Percentiles rank a stretch among this genome's conserved stretches.
Conservation (phyloP, 1,140 invertebrate genomes). For the Halictus rubicundus region DNA sequence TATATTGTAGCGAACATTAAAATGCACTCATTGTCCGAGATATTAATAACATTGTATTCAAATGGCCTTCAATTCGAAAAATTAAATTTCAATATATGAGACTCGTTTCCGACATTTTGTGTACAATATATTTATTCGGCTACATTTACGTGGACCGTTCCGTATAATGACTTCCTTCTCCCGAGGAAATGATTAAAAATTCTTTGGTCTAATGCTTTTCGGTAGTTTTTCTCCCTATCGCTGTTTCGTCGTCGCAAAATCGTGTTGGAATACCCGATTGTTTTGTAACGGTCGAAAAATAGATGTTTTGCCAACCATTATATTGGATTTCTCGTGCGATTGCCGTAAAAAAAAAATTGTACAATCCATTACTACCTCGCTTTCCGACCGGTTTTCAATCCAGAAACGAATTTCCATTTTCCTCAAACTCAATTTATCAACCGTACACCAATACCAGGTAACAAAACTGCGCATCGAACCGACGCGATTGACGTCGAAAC, state of each 20-base stretch:
- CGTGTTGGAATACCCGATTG: neutral
- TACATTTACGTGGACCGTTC: too few relatives aligned
- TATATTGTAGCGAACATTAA: too few relatives aligned
- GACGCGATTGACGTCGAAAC: neutral
- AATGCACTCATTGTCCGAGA: too few relatives aligned
- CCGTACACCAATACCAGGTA: neutral
- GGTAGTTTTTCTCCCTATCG: too few relatives aligned
- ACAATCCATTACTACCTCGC: slow-evolving; percentile 1
- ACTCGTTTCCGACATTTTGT: too few relatives aligned
- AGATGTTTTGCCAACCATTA: slow-evolving; percentile 2
- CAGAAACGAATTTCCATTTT: slow-evolving; percentile 16
- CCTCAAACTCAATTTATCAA: slow-evolving; percentile 10
- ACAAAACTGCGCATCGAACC: neutral
- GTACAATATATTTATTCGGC: too few relatives aligned
- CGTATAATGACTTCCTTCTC: too few relatives aligned
- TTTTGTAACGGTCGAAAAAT: neutral
- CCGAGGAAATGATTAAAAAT: too few relatives aligned
- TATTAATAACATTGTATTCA: too few relatives aligned
- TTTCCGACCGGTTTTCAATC: slow-evolving; percentile 2
- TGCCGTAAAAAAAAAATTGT: slow-evolving; percentile 4
- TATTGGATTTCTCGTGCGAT: slow-evolving; percentile 1
- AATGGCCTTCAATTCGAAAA: too few relatives aligned
- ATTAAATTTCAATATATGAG: too few relatives aligned
- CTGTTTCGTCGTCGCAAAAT: neutral
- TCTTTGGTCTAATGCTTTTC: too few relatives aligned